These are phyloP conservation scores for Napeogenes inachia DNA, from an alignment of 2,888 invertebrate genomes.

Conservation along the genomic window DNA sequence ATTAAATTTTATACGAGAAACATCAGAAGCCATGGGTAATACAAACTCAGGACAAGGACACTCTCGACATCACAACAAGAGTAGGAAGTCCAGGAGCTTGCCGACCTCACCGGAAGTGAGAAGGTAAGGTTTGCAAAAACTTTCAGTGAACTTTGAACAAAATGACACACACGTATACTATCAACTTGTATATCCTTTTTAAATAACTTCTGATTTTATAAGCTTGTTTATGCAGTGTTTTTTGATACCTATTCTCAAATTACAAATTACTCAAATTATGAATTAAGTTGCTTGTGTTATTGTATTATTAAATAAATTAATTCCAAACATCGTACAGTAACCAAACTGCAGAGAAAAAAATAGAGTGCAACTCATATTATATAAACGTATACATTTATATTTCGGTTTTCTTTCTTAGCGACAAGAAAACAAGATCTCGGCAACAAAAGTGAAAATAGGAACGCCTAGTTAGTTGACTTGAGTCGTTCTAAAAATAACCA, in stretches of 20 bases:
- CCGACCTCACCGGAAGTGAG: conserved; percentile 87
- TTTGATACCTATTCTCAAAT: too few species aligned
- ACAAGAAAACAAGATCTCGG: conserved; percentile 4
- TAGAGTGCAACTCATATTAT: too few species aligned
- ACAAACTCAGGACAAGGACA: conserved; percentile 64
- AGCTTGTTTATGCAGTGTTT: too few species aligned
- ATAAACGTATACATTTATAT: not conserved
- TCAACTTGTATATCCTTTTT: too few species aligned
- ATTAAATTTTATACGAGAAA: not conserved
- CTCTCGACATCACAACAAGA: conserved; percentile 63
- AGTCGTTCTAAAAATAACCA: conserved; percentile 35
- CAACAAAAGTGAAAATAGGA: conserved; percentile 33
- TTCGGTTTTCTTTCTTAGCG: not conserved
- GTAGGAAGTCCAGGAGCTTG: conserved; percentile 82
- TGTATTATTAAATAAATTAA: too few species aligned
- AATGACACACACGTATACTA: not conserved
- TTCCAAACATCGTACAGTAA: too few species aligned
- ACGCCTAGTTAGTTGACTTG: conserved; percentile 35
- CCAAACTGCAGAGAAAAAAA: too few species aligned
- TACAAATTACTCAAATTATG: too few species aligned
- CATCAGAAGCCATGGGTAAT: conserved; percentile 58
- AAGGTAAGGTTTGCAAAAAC: conserved; percentile 68
- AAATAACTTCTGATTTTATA: too few species aligned
- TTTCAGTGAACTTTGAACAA: not conserved
- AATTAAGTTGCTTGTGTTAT: too few species aligned